A percentile compares a stretch with the other conserved stretches of the same genome.
Evolutionary conservation across 2,888 invertebrate genomes (phyloP).

Genomic region (Tetramorium bicarinatum): DNA sequence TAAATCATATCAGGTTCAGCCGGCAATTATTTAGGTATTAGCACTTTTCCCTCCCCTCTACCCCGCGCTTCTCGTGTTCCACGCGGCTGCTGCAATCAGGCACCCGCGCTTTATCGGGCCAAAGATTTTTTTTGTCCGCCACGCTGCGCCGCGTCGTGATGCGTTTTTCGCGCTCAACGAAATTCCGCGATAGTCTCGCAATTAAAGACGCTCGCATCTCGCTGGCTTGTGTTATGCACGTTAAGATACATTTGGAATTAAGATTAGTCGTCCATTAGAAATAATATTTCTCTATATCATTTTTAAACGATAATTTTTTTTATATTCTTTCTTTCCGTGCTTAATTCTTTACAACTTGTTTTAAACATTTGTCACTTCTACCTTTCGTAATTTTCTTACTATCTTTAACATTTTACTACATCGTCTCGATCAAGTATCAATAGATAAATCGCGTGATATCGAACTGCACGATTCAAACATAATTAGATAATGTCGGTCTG

Average conservation of each 20-base stretch:
- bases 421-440: neutral
- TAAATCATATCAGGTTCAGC: conserved; percentile 83
- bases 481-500: conserved; percentile 39
- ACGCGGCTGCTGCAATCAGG: conserved; percentile 32
- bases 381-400: neutral
- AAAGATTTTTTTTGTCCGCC: conserved; percentile 58
- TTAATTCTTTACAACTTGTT: neutral
- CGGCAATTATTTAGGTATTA: conserved; percentile 84
- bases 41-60: conserved; percentile 70
- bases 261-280: neutral
- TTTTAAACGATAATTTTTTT: neutral
- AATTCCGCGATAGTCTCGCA: conserved; percentile 52
- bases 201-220: conserved; percentile 41
- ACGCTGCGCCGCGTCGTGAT: conserved; percentile 48
- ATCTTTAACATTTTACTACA: neutral
- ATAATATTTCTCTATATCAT: neutral
- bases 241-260: neutral
- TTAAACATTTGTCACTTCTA: neutral
- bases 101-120: conserved; percentile 41
- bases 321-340: neutral
- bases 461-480: conserved; percentile 1
- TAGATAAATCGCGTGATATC: conserved; percentile 30
- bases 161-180: conserved; percentile 64
- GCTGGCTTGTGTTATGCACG: neutral
- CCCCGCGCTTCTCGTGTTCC: conserved; percentile 56